Evolutionary conservation across 2,797 vertebrate genomes (phyloP).

Genomic region (Glyptemys insculpta): DNA sequence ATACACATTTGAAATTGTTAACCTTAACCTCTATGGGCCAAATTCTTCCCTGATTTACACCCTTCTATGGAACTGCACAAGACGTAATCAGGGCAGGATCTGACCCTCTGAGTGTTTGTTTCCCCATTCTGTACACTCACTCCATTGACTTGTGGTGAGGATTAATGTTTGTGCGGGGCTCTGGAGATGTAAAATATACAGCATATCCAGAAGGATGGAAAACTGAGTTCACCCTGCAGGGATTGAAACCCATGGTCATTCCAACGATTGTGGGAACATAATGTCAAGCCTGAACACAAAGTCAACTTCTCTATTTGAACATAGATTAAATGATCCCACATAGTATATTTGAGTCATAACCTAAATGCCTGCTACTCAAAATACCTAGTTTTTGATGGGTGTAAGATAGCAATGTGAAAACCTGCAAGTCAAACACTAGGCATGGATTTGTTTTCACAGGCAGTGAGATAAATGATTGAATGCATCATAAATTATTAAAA

Average conservation of each 20-base stretch:
- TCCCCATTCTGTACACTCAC: background rate
- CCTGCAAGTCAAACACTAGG: background rate
- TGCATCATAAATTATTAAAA: slow-evolving; percentile 37
- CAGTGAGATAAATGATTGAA: slow-evolving; percentile 39
- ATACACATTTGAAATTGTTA: background rate
- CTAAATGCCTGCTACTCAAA: slow-evolving; percentile 25
- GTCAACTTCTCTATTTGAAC: background rate
- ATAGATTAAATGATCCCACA: background rate
- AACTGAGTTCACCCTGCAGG: background rate
- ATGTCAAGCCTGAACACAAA: background rate
- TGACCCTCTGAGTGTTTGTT: background rate
- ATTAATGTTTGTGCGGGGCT: background rate
- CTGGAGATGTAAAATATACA: background rate
- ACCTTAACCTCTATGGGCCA: background rate
- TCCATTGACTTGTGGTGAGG: background rate
- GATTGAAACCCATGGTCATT: background rate
- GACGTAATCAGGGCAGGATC: background rate
- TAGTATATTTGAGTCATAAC: slow-evolving; percentile 21
- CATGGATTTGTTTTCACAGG: slow-evolving; percentile 26
- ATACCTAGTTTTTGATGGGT: background rate
- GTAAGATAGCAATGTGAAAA: slow-evolving; percentile 26
- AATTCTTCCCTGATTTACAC: background rate
- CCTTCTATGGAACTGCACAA: background rate
- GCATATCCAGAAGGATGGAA: background rate
- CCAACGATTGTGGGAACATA: background rate